Percentiles rank a stretch among this genome's conserved stretches.
Conservation (phyloP, 2,888 invertebrate species). For the Xanthostigma xanthostigma region DNA sequence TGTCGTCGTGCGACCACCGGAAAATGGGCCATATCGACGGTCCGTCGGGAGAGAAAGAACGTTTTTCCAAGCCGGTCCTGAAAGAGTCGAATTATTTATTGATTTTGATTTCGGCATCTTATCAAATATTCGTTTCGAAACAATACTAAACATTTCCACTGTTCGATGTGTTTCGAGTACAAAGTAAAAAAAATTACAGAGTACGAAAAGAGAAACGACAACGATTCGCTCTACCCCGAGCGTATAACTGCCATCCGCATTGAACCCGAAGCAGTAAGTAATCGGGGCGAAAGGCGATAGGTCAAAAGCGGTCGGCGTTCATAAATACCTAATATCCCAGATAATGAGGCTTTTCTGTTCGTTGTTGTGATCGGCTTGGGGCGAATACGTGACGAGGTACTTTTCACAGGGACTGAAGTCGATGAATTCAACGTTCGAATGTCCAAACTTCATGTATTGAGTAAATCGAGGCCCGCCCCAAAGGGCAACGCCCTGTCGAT, state of each 20-base stretch:
- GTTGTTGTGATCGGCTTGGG: constrained; percentile 49
- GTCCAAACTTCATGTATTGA: constrained; percentile 83
- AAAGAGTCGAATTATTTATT: constrained; percentile 7
- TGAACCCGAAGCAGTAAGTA: neutral
- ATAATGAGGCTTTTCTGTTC: constrained; percentile 78
- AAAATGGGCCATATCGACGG: constrained; percentile 85
- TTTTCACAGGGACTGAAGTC: constrained; percentile 98
- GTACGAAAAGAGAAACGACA: neutral
- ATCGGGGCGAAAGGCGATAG: neutral
- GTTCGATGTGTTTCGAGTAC: neutral
- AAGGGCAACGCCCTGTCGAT: constrained; percentile 85
- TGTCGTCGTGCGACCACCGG: constrained; percentile 94
- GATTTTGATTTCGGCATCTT: too few species aligned
- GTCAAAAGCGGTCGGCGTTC: too few species aligned
- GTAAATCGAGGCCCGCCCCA: constrained; percentile 94
- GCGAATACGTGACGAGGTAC: constrained; percentile 89
- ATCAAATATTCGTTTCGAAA: neutral
- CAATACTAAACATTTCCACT: constrained; percentile 1
- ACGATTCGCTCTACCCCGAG: constrained; percentile 9
- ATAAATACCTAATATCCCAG: constrained; percentile 75
- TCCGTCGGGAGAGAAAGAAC: constrained; percentile 75
- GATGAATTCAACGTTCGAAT: constrained; percentile 81
- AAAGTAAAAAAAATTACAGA: neutral
- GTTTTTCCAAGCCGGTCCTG: constrained; percentile 79
- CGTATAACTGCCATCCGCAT: constrained; percentile 9